These are phyloP conservation scores for Clinocottus analis DNA, from an alignment of 2,113 vertebrate genomes.

Conservation along the genomic window DNA sequence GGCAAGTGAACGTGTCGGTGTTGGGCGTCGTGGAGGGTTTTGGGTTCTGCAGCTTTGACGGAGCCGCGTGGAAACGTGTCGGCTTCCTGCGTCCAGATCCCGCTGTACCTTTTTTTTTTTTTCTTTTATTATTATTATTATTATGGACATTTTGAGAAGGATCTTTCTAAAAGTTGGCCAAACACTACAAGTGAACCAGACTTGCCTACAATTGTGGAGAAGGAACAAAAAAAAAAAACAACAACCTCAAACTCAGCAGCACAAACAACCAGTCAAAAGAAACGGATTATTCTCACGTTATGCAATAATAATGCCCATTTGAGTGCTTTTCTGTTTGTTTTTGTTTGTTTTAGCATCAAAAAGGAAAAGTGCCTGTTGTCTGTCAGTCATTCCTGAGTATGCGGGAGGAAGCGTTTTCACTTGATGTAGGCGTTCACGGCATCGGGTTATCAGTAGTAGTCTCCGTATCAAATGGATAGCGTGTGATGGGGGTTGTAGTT, in stretches of 20 bases:
- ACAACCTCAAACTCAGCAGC: slow-evolving; percentile 37
- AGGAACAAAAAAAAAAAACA: slow-evolving; percentile 29
- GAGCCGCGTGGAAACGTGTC: slow-evolving; percentile 22
- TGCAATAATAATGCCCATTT: slow-evolving; percentile 72
- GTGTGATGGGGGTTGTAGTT: slow-evolving; percentile 62
- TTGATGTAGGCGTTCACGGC: slow-evolving; percentile 42
- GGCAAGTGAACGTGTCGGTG: slow-evolving; percentile 54
- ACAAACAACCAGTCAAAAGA: slow-evolving; percentile 48
- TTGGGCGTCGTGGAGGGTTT: slow-evolving; percentile 35
- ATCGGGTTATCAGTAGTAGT: slow-evolving; percentile 60
- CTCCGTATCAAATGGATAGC: slow-evolving; percentile 54
- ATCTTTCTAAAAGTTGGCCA: slow-evolving; percentile 29
- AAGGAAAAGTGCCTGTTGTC: slow-evolving; percentile 83
- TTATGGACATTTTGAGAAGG: slow-evolving; percentile 9
- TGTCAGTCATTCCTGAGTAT: slow-evolving; percentile 73
- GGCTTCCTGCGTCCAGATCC: slow-evolving; percentile 45
- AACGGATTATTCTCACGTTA: slow-evolving; percentile 57
- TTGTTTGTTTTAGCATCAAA: slow-evolving; percentile 59
- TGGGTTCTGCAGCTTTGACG: slow-evolving; percentile 26
- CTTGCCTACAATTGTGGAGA: slow-evolving; percentile 46
- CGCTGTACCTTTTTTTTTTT: slow-evolving; percentile 40
- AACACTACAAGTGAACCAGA: slow-evolving; percentile 25
- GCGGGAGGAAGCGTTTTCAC: slow-evolving; percentile 39
- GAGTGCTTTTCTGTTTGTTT: slow-evolving; percentile 35
- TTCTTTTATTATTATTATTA: no score